Evolutionary conservation across 2,113 vertebrate species (phyloP).

Genomic region (Aldabrachelys gigantea): DNA sequence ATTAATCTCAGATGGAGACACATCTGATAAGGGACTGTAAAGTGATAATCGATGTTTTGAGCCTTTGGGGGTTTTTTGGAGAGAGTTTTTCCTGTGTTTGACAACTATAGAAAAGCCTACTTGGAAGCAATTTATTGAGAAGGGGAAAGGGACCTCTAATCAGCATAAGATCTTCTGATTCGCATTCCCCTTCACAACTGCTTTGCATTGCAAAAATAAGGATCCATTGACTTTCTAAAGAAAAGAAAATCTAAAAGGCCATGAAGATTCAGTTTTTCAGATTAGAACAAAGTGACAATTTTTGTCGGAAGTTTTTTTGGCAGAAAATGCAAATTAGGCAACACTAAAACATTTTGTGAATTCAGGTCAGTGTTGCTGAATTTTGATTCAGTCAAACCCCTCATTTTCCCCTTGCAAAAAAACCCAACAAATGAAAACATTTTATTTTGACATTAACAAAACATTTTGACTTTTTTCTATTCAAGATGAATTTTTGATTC

Average conservation of each 20-base stretch:
- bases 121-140: background rate
- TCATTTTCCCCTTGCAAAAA: background rate
- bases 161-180: background rate
- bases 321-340: background rate
- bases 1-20: background rate
- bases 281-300: background rate
- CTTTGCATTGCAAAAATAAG: background rate
- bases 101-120: background rate
- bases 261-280: background rate
- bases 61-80: constrained; percentile 10
- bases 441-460: background rate
- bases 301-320: background rate
- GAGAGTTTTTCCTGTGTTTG: background rate
- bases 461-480: background rate
- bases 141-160: background rate
- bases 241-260: background rate
- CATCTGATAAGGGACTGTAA: background rate
- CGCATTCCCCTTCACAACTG: background rate
- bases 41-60: background rate
- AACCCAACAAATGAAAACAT: background rate
- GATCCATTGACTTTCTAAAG: background rate
- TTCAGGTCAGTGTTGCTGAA: background rate
- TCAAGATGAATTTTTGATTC: background rate
- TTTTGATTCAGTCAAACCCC: background rate
- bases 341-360: background rate